Conservation (phyloP, 2,888 invertebrate species). For the Euphydryas editha region DNA sequence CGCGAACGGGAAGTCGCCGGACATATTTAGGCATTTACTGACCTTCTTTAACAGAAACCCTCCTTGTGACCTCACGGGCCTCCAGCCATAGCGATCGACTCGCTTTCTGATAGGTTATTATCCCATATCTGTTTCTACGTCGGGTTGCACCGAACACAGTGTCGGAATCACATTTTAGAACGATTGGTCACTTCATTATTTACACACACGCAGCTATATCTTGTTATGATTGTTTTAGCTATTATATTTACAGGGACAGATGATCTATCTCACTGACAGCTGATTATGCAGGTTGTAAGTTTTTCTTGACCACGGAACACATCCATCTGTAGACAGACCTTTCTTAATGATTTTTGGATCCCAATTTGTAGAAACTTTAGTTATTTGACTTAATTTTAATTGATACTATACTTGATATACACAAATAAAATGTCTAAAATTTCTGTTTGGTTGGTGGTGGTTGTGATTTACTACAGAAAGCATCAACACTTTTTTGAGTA, state of each 20-base stretch:
- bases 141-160: conserved; percentile 58
- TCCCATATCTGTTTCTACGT: conserved; percentile 73
- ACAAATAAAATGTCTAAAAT: conserved; percentile 77
- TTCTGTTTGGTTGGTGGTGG: conserved; percentile 76
- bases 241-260: conserved; percentile 84
- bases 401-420: conserved; percentile 70
- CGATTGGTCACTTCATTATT: conserved; percentile 70
- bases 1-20: conserved; percentile 71
- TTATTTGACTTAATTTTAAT: conserved; percentile 67
- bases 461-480: conserved; percentile 82
- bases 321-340: conserved; percentile 73
- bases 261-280: conserved; percentile 84
- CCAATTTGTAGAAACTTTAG: conserved; percentile 59
- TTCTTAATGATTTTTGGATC: conserved; percentile 60
- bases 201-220: conserved; percentile 62
- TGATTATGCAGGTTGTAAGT: conserved; percentile 84
- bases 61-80: conserved; percentile 65
- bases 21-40: conserved; percentile 70
- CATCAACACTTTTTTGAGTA: conserved; percentile 84
- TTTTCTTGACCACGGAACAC: conserved; percentile 79
- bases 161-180: conserved; percentile 71
- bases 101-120: conserved; percentile 80
- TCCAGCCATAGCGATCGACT: conserved; percentile 73
- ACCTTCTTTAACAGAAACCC: conserved; percentile 57
- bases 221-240: conserved; percentile 80